Conservation (phyloP, 1,140 invertebrate genomes). For the Penaeus indicus region DNA sequence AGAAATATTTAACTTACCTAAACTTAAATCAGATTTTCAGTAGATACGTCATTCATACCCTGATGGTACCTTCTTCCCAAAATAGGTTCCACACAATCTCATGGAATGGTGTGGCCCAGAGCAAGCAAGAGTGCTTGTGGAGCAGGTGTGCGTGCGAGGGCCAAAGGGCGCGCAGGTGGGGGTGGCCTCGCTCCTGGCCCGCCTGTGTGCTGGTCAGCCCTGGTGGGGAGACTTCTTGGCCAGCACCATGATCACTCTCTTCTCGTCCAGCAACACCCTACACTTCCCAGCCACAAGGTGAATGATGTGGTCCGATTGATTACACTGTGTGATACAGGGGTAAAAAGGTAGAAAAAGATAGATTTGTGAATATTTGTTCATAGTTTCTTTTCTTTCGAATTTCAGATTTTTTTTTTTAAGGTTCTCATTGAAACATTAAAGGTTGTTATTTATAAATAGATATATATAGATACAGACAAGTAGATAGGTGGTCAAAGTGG, state of each 20-base stretch:
- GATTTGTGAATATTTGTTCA: too few species aligned
- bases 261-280: constrained; percentile 81
- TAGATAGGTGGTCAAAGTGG: too few species aligned
- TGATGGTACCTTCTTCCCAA: constrained; percentile 70
- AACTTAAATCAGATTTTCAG: neutral
- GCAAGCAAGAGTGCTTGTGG: constrained; percentile 77
- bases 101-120: constrained; percentile 72
- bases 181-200: constrained; percentile 82
- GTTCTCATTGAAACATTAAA: too few species aligned
- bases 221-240: constrained; percentile 93
- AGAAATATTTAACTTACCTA: neutral
- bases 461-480: too few species aligned
- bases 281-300: constrained; percentile 90
- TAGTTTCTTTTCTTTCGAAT: too few species aligned
- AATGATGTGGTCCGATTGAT: neutral
- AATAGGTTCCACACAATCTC: constrained; percentile 75
- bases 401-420: too few species aligned
- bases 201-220: constrained; percentile 81
- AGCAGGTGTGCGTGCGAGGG: constrained; percentile 77
- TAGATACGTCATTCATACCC: neutral
- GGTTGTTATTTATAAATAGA: too few species aligned
- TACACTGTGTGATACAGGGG: too few species aligned
- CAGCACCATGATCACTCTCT: constrained; percentile 83
- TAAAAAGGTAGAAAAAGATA: too few species aligned
- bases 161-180: constrained; percentile 79